Evolutionary conservation across 2,797 vertebrate genomes (phyloP).

Genomic region (Poecilia wingei): DNA sequence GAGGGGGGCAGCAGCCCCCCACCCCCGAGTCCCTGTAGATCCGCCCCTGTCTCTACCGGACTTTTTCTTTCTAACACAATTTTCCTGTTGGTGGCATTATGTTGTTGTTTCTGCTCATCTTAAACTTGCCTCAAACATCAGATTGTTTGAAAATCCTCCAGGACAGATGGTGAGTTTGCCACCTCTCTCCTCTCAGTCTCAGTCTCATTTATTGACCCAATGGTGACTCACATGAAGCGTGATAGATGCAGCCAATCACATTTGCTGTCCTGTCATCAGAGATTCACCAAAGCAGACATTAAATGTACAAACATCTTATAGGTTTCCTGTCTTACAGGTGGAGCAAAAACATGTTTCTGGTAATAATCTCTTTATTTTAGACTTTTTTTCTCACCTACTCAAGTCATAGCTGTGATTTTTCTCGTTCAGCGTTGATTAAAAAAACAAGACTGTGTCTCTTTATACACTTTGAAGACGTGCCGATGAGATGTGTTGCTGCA

Average conservation of each 20-base stretch:
- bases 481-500: background rate
- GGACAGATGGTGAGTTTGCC: slow-evolving; percentile 21
- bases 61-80: background rate
- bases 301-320: background rate
- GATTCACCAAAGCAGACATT: background rate
- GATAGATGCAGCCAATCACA: slow-evolving; percentile 11
- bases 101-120: background rate
- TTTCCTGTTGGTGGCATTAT: background rate
- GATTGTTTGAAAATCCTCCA: background rate
- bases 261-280: slow-evolving; percentile 10
- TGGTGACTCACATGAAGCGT: slow-evolving; percentile 31
- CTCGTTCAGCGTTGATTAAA: background rate
- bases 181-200: slow-evolving; percentile 15
- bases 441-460: background rate
- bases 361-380: background rate
- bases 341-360: background rate
- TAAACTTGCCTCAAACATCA: background rate
- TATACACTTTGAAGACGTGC: background rate
- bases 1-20: too few relatives aligned
- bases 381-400: background rate
- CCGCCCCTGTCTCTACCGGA: background rate
- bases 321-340: background rate
- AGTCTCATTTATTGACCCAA: slow-evolving; percentile 45
- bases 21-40: too few relatives aligned
- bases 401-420: background rate